These are phyloP conservation scores for Aporophyla nigra DNA, from an alignment of 2,888 invertebrate genomes.

Conservation along the genomic window DNA sequence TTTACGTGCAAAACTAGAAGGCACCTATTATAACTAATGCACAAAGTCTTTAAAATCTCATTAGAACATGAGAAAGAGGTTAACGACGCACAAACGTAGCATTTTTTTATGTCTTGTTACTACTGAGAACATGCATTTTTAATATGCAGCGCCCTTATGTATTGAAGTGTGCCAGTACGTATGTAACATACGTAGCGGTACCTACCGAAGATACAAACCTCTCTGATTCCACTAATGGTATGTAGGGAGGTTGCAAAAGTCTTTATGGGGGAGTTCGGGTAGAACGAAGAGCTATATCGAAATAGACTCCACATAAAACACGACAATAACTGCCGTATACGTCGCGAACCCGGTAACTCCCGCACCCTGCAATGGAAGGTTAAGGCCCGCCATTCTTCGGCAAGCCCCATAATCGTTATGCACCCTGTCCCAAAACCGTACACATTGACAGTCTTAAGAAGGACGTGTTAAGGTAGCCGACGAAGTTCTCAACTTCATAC, in stretches of 20 bases:
- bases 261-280: background rate
- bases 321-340: background rate
- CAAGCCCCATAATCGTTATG: too few relatives aligned
- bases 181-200: background rate
- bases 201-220: background rate
- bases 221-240: background rate
- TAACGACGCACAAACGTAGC: constrained; percentile 58
- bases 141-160: constrained; percentile 7
- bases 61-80: constrained; percentile 74
- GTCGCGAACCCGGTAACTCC: too few relatives aligned
- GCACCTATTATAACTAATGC: constrained; percentile 72
- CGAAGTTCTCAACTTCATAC: too few relatives aligned
- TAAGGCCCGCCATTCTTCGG: too few relatives aligned
- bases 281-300: background rate
- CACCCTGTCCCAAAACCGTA: too few relatives aligned
- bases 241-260: background rate
- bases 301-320: background rate
- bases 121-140: constrained; percentile 17
- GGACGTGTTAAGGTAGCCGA: too few relatives aligned
- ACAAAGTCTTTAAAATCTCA: constrained; percentile 84
- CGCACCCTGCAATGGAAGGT: too few relatives aligned
- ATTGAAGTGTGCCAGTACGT: background rate
- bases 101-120: constrained; percentile 12
- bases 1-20: constrained; percentile 34
- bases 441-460: too few relatives aligned